A percentile compares a stretch with the other conserved stretches of the same genome.
These are phyloP conservation scores for Triops longicaudatus DNA, from an alignment of 1,140 invertebrate genomes.

Conservation along the genomic window DNA sequence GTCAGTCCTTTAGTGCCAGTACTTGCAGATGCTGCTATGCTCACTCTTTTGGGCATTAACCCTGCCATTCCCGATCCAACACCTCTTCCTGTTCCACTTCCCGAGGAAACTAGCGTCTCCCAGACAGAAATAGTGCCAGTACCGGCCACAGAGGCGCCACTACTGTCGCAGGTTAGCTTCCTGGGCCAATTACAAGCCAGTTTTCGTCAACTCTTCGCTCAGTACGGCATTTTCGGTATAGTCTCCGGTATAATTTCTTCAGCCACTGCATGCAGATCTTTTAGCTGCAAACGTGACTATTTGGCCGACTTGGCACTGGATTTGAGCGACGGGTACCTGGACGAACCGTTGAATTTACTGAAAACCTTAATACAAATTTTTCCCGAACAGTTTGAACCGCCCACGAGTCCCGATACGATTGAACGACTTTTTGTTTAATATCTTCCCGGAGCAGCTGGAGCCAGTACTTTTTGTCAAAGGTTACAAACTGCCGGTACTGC, in stretches of 20 bases:
- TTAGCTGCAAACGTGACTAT: background rate
- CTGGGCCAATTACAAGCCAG: background rate
- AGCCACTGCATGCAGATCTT: background rate
- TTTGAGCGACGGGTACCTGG: background rate
- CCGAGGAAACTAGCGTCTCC: background rate
- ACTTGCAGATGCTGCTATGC: background rate
- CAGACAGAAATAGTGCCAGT: background rate
- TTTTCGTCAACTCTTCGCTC: background rate
- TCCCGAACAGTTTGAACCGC: background rate
- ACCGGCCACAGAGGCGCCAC: background rate
- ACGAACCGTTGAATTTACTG: background rate
- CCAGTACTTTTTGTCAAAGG: background rate
- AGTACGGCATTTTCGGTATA: background rate
- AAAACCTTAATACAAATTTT: background rate
- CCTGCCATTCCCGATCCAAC: background rate
- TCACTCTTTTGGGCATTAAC: background rate
- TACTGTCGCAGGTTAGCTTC: background rate
- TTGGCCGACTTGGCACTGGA: background rate
- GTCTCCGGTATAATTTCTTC: background rate
- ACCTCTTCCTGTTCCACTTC: background rate
- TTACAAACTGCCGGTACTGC: background rate
- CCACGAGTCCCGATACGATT: background rate
- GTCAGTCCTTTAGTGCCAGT: background rate
- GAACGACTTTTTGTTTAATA: background rate
- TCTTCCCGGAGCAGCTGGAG: background rate